Evolutionary conservation across 2,888 invertebrate species (phyloP).

Genomic region (Leucophora obtusa): DNA sequence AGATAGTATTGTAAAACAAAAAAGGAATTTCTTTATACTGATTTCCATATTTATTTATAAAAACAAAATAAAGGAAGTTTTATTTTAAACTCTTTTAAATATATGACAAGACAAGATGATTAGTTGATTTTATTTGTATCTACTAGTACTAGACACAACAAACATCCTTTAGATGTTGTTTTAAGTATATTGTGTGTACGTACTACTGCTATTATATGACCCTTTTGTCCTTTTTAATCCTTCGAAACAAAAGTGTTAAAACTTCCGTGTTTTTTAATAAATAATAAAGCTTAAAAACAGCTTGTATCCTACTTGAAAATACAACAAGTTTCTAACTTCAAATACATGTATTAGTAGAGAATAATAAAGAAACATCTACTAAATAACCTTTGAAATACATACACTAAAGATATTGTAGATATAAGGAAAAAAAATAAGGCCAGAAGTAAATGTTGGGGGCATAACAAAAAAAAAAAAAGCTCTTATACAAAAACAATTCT

Average conservation of each 20-base stretch:
- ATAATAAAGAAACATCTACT: conserved; percentile 22
- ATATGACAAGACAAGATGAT: conserved; percentile 36
- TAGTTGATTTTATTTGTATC: conserved; percentile 6
- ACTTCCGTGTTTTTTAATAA: conserved; percentile 63
- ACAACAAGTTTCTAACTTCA: conserved; percentile 29
- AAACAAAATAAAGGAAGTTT: conserved; percentile 13
- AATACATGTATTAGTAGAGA: background rate
- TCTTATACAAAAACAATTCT: background rate
- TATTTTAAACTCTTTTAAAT: conserved; percentile 39
- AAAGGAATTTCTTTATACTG: background rate
- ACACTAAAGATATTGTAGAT: too few relatives aligned
- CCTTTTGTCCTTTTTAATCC: conserved; percentile 26
- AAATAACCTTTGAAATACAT: conserved; percentile 35
- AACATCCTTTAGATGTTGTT: background rate
- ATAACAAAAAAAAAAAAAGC: background rate
- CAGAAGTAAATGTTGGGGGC: conserved; percentile 8
- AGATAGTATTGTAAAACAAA: background rate
- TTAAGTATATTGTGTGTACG: background rate
- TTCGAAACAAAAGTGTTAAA: conserved; percentile 31
- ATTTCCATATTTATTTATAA: too few relatives aligned
- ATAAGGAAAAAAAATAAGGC: conserved; percentile 14
- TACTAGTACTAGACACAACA: background rate
- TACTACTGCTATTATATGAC: background rate
- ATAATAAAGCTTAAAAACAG: conserved; percentile 51
- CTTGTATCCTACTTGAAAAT: conserved; percentile 19